A percentile compares a stretch with the other conserved stretches of the same genome.
phyloP scores from a whole-genome alignment of 23 tunicate species.

The Halocynthia roretzi region DNA sequence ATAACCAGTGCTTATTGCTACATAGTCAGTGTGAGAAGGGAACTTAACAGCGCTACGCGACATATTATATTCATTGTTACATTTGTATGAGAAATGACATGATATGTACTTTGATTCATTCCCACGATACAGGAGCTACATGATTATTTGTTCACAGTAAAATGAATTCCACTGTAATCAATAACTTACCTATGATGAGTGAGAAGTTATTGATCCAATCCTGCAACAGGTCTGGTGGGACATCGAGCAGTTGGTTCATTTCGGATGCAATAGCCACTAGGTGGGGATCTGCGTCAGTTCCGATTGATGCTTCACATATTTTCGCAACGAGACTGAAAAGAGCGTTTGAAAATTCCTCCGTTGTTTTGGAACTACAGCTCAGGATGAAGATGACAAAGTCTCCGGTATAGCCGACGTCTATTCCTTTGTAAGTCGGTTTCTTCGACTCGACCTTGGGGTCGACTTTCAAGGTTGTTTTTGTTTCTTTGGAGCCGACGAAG shows the following conservation, averaged over 20 bases:
- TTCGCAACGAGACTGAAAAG: neutral
- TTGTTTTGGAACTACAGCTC: neutral
- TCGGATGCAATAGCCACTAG: neutral
- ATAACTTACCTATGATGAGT: too few relatives aligned
- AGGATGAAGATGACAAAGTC: constrained; percentile 12
- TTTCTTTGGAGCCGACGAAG: constrained; percentile 24
- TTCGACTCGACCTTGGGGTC: neutral
- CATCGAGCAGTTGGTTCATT: constrained; percentile 1
- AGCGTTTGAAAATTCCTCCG: neutral
- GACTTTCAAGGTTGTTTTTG: neutral
- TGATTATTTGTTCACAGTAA: neutral
- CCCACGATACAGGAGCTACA: too few relatives aligned
- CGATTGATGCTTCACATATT: neutral
- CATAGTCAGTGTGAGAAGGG: too few relatives aligned
- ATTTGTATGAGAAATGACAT: too few relatives aligned
- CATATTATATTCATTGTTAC: too few relatives aligned
- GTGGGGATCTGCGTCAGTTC: constrained; percentile 7
- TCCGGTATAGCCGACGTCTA: constrained; percentile 9
- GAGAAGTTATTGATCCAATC: too few relatives aligned
- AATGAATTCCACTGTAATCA: too few relatives aligned
- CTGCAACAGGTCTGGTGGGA: too few relatives aligned
- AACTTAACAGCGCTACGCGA: too few relatives aligned
- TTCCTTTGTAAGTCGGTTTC: neutral
- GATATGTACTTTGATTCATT: too few relatives aligned
- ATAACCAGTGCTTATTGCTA: too few relatives aligned